Evolutionary conservation across 2,888 invertebrate genomes (phyloP), one percentile per base, ranked within the genome.

Genomic region (Spatulosminthurus flaviceps): DNA sequence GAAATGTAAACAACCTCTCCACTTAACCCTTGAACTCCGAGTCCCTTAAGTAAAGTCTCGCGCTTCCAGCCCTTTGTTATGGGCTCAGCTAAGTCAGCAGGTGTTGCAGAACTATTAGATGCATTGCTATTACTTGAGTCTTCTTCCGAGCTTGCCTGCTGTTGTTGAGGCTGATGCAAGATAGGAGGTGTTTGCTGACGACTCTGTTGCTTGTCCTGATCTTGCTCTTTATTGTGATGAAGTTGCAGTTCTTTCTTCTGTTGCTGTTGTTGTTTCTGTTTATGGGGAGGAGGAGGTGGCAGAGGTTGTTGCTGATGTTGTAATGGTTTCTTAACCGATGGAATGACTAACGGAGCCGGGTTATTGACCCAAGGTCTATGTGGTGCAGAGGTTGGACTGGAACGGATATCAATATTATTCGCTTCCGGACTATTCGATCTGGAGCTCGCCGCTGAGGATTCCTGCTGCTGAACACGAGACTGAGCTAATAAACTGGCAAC

Each of bases 1-100:
- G 91, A 90, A 82, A 92, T 92, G 88, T 98, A 98, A 79, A 92
- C 92, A 69, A 98, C 97, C 87, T 98, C 97, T n/a, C 98, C 97
- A 85, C 94, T 93, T 82, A 93, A 92, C 60, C 96, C 96, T 86
- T 92, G 93, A 84, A 94, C 92, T 7, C 95, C 95, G 11, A 97
- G 90, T 5, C 95, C 94, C 82, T 93, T 92, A 86, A 97, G 95
- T 77, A 95, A 91, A 0, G 97, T 97, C 87, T 96, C 94, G n/a
- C 97, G 90, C 86, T 94, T 93, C 97, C 97, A 97, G 80, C 96
- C 96, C 88, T 91, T 89, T 75, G 91, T 91, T 28, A 93, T 86
- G 0, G 93, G 93, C 78, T 92, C 89, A 70, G 91, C 88, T 75
- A 93, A 87, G 83, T 92, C 91, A 28, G 84, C 81, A 22, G 81